phyloP scores from a whole-genome alignment of 2,113 vertebrate species.

The Caranx melampygus region DNA sequence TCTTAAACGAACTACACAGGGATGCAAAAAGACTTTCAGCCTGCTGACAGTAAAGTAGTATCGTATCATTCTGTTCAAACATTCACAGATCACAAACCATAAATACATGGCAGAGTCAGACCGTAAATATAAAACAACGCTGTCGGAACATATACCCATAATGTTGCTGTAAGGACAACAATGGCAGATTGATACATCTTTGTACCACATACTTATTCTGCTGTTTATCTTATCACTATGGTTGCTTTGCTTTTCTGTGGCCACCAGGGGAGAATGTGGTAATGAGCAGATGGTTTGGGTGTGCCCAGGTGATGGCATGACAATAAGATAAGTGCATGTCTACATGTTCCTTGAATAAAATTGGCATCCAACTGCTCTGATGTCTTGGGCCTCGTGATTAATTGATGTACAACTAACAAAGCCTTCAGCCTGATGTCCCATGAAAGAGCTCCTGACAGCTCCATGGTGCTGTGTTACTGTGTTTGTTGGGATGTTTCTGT shows the following conservation, averaged over 20 bases:
- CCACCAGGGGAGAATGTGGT: conserved; percentile 33
- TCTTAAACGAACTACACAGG: too few relatives aligned
- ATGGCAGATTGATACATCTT: not conserved
- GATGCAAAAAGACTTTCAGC: too few relatives aligned
- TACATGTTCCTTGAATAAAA: conserved; percentile 29
- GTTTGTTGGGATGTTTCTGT: conserved; percentile 40
- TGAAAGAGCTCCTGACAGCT: conserved; percentile 15
- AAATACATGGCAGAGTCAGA: too few relatives aligned
- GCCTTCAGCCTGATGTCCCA: conserved; percentile 21
- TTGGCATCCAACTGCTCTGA: conserved; percentile 41
- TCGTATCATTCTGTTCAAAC: too few relatives aligned
- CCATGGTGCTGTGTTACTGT: not conserved
- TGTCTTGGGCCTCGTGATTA: conserved; percentile 50
- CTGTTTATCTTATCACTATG: conserved; percentile 8
- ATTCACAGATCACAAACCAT: too few relatives aligned
- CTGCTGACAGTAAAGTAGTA: too few relatives aligned
- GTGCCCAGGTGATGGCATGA: conserved; percentile 40
- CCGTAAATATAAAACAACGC: too few relatives aligned
- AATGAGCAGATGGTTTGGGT: conserved; percentile 57
- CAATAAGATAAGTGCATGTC: conserved; percentile 43
- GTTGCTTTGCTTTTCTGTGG: conserved; percentile 16
- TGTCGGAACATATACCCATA: too few relatives aligned
- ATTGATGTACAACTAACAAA: conserved; percentile 50
- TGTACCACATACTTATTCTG: not conserved
- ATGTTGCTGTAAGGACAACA: not conserved